Percentiles rank a stretch among this genome's conserved stretches.
These are phyloP conservation scores for Dendrolimus pini DNA, from an alignment of 2,888 invertebrate species.

Conservation along the genomic window DNA sequence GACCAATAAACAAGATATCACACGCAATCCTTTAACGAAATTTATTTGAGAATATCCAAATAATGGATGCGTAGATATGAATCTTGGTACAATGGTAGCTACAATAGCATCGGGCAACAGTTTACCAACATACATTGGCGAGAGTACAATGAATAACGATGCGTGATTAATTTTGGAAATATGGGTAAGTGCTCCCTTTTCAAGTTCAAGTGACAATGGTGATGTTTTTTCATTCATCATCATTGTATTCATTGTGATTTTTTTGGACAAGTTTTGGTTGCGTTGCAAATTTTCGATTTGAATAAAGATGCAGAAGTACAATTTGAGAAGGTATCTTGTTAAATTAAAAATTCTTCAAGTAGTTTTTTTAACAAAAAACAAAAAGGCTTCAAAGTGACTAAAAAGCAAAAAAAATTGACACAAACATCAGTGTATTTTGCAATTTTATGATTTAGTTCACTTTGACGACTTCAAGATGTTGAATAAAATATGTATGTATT, in stretches of 20 bases:
- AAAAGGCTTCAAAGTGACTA: too few species aligned
- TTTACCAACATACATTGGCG: conserved; percentile 64
- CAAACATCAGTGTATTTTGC: too few species aligned
- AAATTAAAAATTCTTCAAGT: too few species aligned
- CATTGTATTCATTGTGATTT: background rate
- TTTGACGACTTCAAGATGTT: too few species aligned
- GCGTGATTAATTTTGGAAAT: conserved; percentile 68
- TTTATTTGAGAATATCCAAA: background rate
- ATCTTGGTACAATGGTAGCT: background rate
- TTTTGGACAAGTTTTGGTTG: background rate
- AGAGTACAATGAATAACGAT: conserved; percentile 25
- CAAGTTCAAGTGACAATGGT: conserved; percentile 10
- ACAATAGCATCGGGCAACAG: conserved; percentile 19
- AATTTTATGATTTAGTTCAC: too few species aligned
- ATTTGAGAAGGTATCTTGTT: too few species aligned
- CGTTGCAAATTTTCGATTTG: background rate
- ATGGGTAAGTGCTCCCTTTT: conserved; percentile 48
- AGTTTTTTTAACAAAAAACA: too few species aligned
- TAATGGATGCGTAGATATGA: background rate
- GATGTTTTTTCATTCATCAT: background rate
- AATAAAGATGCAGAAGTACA: background rate
- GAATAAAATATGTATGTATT: too few species aligned
- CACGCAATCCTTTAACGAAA: background rate
- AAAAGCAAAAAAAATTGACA: too few species aligned
- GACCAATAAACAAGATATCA: background rate